Conservation (phyloP, 2,888 invertebrate genomes). For the Pachydiplax longipennis region DNA sequence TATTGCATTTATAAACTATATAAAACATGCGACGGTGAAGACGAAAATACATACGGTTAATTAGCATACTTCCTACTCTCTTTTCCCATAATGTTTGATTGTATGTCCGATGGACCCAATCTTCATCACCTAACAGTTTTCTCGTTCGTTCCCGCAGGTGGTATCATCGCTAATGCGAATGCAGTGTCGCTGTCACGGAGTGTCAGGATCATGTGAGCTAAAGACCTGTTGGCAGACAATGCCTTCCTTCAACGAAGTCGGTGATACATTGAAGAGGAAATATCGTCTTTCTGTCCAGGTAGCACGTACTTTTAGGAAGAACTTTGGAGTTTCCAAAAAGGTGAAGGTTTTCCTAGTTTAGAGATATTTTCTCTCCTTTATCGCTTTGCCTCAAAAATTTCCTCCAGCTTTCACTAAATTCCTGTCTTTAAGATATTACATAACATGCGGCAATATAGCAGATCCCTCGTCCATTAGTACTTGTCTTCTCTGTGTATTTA, state of each 20-base stretch:
- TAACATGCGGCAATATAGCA: not conserved
- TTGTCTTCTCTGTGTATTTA: not conserved
- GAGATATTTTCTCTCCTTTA: not conserved
- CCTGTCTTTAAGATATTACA: not conserved
- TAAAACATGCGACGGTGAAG: too few relatives aligned
- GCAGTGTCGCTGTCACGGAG: conserved; percentile 67
- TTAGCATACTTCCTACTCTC: too few relatives aligned
- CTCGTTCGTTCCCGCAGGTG: conserved; percentile 55
- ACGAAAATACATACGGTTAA: too few relatives aligned
- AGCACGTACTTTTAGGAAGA: conserved; percentile 29
- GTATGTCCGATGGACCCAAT: too few relatives aligned
- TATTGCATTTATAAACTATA: too few relatives aligned
- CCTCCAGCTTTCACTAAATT: not conserved
- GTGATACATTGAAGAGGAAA: conserved; percentile 62
- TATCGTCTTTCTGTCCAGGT: conserved; percentile 65
- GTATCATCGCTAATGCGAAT: conserved; percentile 61
- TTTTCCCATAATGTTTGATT: too few relatives aligned
- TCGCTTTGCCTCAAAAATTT: not conserved
- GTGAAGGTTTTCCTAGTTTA: not conserved
- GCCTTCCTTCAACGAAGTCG: conserved; percentile 63
- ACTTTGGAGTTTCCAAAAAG: not conserved
- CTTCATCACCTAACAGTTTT: too few relatives aligned
- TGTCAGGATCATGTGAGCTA: conserved; percentile 67
- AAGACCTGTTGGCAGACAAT: conserved; percentile 68
- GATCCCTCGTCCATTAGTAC: not conserved